phyloP scores from a whole-genome alignment of 2,888 invertebrate genomes.

The Orchesella flavescens region DNA sequence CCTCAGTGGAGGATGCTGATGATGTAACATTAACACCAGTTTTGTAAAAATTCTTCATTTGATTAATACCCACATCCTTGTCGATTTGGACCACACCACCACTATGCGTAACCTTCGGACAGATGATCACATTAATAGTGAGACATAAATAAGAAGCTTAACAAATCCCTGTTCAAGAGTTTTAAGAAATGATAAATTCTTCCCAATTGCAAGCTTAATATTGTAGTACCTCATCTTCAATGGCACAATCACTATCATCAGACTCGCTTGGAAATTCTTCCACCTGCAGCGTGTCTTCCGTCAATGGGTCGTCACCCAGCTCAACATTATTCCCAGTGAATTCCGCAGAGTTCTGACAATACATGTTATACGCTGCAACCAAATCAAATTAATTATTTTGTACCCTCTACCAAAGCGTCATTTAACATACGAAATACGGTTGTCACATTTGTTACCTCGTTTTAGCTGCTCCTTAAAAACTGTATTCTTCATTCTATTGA shows the following conservation, averaged over 20 bases:
- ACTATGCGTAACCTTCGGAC: too few relatives aligned
- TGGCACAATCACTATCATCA: constrained; percentile 65
- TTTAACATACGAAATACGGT: too few relatives aligned
- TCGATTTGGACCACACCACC: background rate
- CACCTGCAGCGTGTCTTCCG: constrained; percentile 18
- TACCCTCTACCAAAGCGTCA: background rate
- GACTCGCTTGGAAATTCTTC: constrained; percentile 23
- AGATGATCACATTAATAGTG: too few relatives aligned
- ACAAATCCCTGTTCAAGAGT: too few relatives aligned
- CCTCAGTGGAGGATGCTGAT: background rate
- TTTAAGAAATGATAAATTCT: too few relatives aligned
- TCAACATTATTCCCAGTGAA: constrained; percentile 17
- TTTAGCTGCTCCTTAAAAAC: constrained; percentile 77
- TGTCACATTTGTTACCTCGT: background rate
- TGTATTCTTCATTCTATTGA: constrained; percentile 84
- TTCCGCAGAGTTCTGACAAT: background rate
- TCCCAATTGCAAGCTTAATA: too few relatives aligned
- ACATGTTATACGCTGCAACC: constrained; percentile 19
- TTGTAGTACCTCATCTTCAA: constrained; percentile 55
- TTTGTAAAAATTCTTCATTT: constrained; percentile 50
- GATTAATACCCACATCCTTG: constrained; percentile 30
- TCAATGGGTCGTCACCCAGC: constrained; percentile 37
- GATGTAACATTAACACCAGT: background rate
- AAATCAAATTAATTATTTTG: background rate
- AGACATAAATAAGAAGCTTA: too few relatives aligned